These are phyloP conservation scores for Thysanoteuthis rhombus DNA, from an alignment of 2,888 invertebrate genomes.

Conservation along the genomic window DNA sequence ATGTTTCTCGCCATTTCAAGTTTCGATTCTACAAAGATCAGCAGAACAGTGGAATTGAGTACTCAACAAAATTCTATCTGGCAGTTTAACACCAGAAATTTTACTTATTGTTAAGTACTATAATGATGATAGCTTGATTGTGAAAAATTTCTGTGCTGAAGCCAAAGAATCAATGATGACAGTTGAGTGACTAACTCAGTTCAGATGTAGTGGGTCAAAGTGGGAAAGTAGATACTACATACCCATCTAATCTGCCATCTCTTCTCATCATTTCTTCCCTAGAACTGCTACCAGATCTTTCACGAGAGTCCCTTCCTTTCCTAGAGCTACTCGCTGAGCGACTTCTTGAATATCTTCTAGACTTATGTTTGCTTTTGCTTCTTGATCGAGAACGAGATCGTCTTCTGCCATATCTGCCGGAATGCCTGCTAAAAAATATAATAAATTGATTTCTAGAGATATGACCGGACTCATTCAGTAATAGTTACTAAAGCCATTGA, in stretches of 20 bases:
- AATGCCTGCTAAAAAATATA: neutral
- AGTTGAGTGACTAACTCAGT: too few species aligned
- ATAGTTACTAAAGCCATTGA: neutral
- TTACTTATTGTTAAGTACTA: too few species aligned
- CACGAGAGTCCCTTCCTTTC: neutral
- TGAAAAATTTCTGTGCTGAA: too few species aligned
- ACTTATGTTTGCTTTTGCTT: neutral
- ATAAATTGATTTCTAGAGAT: neutral
- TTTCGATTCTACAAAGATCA: too few species aligned
- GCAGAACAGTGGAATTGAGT: too few species aligned
- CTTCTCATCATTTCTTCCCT: slow-evolving; percentile 12
- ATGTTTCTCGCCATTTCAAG: too few species aligned
- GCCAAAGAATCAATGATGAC: too few species aligned
- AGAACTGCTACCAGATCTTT: neutral
- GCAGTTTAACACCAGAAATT: too few species aligned
- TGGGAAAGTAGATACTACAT: neutral
- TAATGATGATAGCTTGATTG: too few species aligned
- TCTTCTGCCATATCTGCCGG: neutral
- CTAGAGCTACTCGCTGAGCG: neutral
- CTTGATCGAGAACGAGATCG: neutral
- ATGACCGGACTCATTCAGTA: neutral
- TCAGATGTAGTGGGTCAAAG: too few species aligned
- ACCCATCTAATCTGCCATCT: slow-evolving; percentile 12
- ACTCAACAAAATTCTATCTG: too few species aligned
- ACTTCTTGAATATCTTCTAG: neutral